Evolutionary conservation across 2,797 vertebrate genomes (phyloP), one percentile per base, ranked within the genome.

Genomic region (Jordanella pulchra): DNA sequence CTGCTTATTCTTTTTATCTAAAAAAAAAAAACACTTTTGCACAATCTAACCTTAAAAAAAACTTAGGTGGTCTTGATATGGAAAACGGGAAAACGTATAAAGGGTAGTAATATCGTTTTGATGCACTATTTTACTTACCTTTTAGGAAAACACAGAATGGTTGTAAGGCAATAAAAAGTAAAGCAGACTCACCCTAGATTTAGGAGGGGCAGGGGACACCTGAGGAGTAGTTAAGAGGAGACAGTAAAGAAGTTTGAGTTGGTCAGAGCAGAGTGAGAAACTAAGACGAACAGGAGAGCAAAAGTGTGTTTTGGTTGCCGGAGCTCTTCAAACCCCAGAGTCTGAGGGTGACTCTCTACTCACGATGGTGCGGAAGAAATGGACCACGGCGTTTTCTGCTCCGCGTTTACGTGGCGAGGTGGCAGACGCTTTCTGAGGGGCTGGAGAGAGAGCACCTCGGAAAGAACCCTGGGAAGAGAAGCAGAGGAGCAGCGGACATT

Each of bases 361-460:
- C 93, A 99, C 98, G 28, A 99, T 98, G 84, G 96, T 97, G 94
- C 96, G 97, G 95, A 99, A 98, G 95, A 99, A 99, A 84, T 97
- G 96, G 82, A 97, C 95, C 88, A 99, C 97, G 0, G 97, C 96
- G 89, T 97, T 98, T 79, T 99, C 97, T 0, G 95, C 95, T 45
- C 94, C 94, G 48, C 96, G 92, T 84, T 96, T 96, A 76, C 96
- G 96, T 23, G 96, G 95, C 71, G 95, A 91, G 4, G 94, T 88
- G n/a, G 95, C 95, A 56, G 96, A 94, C 18, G 96, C 93, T 91
- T 97, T 97, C 84, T 95, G 97, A 81, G 97, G 96, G 77, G 95
- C 95, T 67, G 97, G 96, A 21, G 94, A 95, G 55, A 95, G 89
- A 72, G 93, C 94, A 0, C 94, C 94, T 44, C 95, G 90, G 93